Base-by-base conservation (phyloP, 2,113 vertebrate genomes). In the Tupaia chinensis region DNA sequence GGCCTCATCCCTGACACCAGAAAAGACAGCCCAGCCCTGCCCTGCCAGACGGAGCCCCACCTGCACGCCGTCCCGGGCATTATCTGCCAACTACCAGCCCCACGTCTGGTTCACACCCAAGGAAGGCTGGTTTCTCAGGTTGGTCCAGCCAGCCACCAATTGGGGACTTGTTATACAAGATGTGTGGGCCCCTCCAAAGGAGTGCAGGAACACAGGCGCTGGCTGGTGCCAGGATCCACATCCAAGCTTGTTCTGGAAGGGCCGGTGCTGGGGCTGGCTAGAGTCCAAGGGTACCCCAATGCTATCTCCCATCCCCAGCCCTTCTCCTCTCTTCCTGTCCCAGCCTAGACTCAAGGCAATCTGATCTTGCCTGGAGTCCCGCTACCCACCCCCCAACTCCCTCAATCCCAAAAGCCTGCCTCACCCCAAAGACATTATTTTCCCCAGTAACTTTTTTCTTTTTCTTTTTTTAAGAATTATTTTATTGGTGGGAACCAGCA, bases 91-190 rank as follows among this genome's bases (percentile, higher is more conserved):
- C 0, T 0, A 66, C 92, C 53, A 29, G 60, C 29, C 85, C 54
- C 7, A 2, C 8, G 11, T 44, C 17, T 0, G 17, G 54, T 68
- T 93, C 91, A 97, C 94, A 0, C 97, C 95, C 94, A 91, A 0
- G 76, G 61, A 88, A 61, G 0, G 0, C 97, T 91, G 95, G 97
- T 97, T 97, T 96, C 95, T 97, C 97, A 89, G 72, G 97, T 97
- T 92, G 17, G 73, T 22, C 90, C n/a, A 0, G 97, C 72, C 34
- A 4, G 83, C 19, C 32, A 0, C 80, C 84, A 12, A 77, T 7
- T 9, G 1, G 5, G 25, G 74, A 95, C 95, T 88, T 58, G 79
- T 94, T 92, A 63, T 44, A 91, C 95, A 93, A 97, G 94, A 69
- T 32, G 25, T 83, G 69, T 34, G 17, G 68, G 69, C 74, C 93